Conservation (phyloP, 1,140 invertebrate species). For the Chrysoperla carnea region DNA sequence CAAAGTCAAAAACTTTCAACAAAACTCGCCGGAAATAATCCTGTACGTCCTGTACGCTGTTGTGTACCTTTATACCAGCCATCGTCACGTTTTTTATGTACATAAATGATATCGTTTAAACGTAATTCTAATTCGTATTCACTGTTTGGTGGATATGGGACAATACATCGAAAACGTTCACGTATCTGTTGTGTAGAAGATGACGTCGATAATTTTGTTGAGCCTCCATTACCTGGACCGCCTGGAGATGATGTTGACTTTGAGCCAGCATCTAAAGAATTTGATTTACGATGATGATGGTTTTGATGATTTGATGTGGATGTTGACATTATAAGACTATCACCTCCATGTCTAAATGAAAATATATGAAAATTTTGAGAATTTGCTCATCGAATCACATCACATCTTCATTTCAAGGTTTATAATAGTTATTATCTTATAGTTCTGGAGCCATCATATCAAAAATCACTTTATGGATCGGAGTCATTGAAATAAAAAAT, state of each 20-base stretch:
- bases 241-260: slow-evolving; percentile 25
- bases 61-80: slow-evolving; percentile 92
- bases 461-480: no score
- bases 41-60: slow-evolving; percentile 74
- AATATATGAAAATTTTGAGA: background rate
- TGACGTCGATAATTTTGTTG: no score
- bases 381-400: no score
- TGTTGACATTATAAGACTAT: slow-evolving; percentile 2
- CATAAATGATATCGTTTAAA: slow-evolving; percentile 79
- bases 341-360: slow-evolving; percentile 11
- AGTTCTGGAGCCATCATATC: no score
- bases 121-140: slow-evolving; percentile 81
- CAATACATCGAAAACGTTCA: slow-evolving; percentile 73
- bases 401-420: no score
- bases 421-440: no score
- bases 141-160: slow-evolving; percentile 87
- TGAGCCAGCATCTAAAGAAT: slow-evolving; percentile 53
- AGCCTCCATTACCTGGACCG: background rate
- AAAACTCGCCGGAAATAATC: slow-evolving; percentile 86
- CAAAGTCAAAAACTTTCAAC: slow-evolving; percentile 49
- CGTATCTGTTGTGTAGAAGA: slow-evolving; percentile 26
- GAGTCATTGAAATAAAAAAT: no score
- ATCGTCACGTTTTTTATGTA: slow-evolving; percentile 82
- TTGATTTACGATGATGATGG: slow-evolving; percentile 55
- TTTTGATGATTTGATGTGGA: slow-evolving; percentile 17